Conservation (phyloP, 1,140 invertebrate species). For the Magallana ariakensis region DNA sequence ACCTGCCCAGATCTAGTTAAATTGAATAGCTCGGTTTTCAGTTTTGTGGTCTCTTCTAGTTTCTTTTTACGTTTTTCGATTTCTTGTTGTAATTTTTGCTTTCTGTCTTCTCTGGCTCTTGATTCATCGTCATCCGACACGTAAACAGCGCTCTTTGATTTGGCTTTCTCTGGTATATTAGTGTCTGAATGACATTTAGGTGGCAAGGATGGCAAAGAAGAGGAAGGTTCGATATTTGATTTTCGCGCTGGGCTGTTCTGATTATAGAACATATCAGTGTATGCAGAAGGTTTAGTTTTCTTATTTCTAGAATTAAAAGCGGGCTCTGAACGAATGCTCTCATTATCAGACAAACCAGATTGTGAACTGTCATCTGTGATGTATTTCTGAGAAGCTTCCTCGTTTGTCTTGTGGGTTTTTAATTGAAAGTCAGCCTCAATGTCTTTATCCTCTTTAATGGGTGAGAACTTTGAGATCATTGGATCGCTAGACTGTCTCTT, state of each 20-base stretch:
- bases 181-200: constrained; percentile 66
- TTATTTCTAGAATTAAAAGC: constrained; percentile 61
- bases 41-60: constrained; percentile 83
- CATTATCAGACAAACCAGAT: constrained; percentile 75
- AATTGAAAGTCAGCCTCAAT: constrained; percentile 77
- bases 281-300: constrained; percentile 68
- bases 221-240: constrained; percentile 50
- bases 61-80: constrained; percentile 84
- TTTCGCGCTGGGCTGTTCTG: constrained; percentile 11
- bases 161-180: constrained; percentile 57
- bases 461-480: constrained; percentile 81
- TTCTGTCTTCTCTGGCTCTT: constrained; percentile 82
- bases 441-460: constrained; percentile 82
- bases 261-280: constrained; percentile 71
- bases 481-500: constrained; percentile 78
- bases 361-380: constrained; percentile 74
- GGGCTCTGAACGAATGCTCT: constrained; percentile 75
- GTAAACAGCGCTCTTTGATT: constrained; percentile 49
- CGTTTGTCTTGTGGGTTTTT: constrained; percentile 44
- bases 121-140: constrained; percentile 71
- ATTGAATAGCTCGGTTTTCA: constrained; percentile 83
- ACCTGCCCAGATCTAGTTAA: constrained; percentile 67
- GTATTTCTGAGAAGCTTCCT: constrained; percentile 57
- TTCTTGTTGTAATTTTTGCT: constrained; percentile 84
- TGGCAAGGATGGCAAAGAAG: constrained; percentile 52